Evolutionary conservation across 2,797 vertebrate genomes (phyloP), one percentile per base, ranked within the genome.

Genomic region (Diceros bicornis): DNA sequence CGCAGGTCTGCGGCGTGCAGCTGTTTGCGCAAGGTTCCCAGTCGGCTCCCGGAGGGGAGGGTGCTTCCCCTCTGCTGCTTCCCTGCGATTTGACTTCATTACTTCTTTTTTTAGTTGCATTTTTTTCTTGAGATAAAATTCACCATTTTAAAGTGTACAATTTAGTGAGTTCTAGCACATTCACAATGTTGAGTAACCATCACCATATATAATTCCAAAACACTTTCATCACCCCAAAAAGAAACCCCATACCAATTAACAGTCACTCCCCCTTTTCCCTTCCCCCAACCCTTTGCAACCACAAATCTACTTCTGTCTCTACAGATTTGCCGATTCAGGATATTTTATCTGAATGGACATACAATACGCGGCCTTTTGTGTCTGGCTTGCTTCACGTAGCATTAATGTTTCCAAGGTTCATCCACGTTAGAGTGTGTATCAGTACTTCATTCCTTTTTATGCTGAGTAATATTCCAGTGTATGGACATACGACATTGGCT

Each of bases 231-330:
- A 81, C 29, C n/a, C 34, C 29, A n/a, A 25, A 61, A 64, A 62
- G 78, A 92, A 94, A 61, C 25, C 17, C 75, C 47, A 17, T 6
- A 17, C 37, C 50, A 79, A 25, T 14, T 34, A 34, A 12, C 62
- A 59, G 66, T 72, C 87, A 41, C 68, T 55, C 27, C 25, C 41
- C 6, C 8, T 12, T 81, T 34, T 23, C 52, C 23, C 41, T 29
- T 21, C 8, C 34, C 6, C 6, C 23, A 25, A 6, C 25, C n/a
- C 25, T 34, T 20, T 37, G 44, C 32, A 89, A 55, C 34, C 66
- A 68, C 59, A 74, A 68, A 94, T 64, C 93, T 64, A 20, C 52
- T 94, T 87, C 75, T 20, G 25, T 90, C 52, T 66, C 90, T 41
- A 18, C 29, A n/a, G 37, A 57, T 89, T 57, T 68, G 9, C 52